Evolutionary conservation across 92 coral and sea anemone genomes (phyloP).

Genomic region (Paramuricea clavata): DNA sequence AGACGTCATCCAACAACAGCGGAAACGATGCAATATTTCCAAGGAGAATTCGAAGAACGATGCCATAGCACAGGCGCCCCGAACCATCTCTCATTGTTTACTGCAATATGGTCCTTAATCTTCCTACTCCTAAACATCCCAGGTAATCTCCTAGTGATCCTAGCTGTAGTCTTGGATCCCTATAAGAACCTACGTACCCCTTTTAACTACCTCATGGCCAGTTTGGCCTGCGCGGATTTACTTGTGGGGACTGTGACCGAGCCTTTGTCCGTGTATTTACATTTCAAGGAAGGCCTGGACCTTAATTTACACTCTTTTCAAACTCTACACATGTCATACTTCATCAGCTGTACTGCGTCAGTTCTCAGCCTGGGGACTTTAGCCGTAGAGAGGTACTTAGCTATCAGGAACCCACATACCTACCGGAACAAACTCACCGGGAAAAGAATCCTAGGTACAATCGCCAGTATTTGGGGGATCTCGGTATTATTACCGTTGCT

Average conservation of each 20-base stretch:
- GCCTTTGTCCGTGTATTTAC: constrained; percentile 42
- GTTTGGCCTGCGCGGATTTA: constrained; percentile 56
- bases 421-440: constrained; percentile 48
- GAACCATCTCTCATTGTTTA: constrained; percentile 43
- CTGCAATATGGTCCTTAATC: constrained; percentile 44
- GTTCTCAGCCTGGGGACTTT: constrained; percentile 56
- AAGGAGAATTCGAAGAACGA: constrained; percentile 31
- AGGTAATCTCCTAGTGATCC: constrained; percentile 63
- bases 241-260: constrained; percentile 52
- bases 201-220: constrained; percentile 56
- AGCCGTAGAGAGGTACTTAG: constrained; percentile 63
- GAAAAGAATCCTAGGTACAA: constrained; percentile 45
- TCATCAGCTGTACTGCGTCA: constrained; percentile 58
- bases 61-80: constrained; percentile 46
- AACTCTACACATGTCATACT: constrained; percentile 52
- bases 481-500: constrained; percentile 86
- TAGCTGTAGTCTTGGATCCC: constrained; percentile 60
- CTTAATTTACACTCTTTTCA: neutral
- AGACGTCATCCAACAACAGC: too few relatives aligned
- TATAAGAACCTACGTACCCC: constrained; percentile 54
- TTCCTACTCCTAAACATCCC: constrained; percentile 49
- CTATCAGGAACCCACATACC: constrained; percentile 45
- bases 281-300: constrained; percentile 53
- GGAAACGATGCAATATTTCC: constrained; percentile 20
- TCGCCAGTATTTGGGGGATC: constrained; percentile 74